Base-by-base conservation (phyloP, 2,797 vertebrate genomes). In the Labeo calbasu region DNA sequence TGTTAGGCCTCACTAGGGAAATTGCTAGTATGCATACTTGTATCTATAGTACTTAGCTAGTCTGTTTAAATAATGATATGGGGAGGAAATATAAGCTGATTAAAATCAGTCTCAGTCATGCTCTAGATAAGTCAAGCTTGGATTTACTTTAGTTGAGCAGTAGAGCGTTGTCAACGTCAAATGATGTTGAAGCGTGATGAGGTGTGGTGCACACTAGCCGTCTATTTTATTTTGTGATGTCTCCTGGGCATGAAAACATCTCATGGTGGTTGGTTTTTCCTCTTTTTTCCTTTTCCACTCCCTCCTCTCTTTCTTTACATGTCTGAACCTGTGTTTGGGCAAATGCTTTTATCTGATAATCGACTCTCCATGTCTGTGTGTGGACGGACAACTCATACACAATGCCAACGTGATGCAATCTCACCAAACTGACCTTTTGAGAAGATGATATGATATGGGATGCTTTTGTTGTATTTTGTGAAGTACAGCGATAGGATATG, bases 241-340 rank as follows among this genome's bases (percentile, higher is more conserved):
- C 55, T 83, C 59, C 50, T 78, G 36, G 68, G 65, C 55, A 82
- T 88, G 65, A 48, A 82, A 79, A 78, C 76, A 50, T 77, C 75
- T 25, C 65, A 83, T 69, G 76, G 81, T 72, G 78, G 68, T 83
- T 86, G 72, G 17, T 43, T 81, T 86, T 78, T 78, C 68, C 55
- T 21, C 32, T 51, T 32, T 65, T 25, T 40, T 14, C n/a, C 59
- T 72, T 61, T 61, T 63, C 77, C 86, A 65, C 59, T 51, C 70
- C 79, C 75, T 66, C 57, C 73, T 40, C 51, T n/a, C 23, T 28
- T 32, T 71, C 85, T 65, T 68, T 55, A 83, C 75, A 43, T 88
- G 86, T 73, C 88, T 84, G 82, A 89, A 91, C 90, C 91, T 88
- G 88, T 90, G 90, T 88, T 88, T 85, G 51, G 68, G 89, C 86